These are phyloP conservation scores for Oreochromis grahami DNA, from an alignment of 2,797 vertebrate genomes.

Conservation along the genomic window DNA sequence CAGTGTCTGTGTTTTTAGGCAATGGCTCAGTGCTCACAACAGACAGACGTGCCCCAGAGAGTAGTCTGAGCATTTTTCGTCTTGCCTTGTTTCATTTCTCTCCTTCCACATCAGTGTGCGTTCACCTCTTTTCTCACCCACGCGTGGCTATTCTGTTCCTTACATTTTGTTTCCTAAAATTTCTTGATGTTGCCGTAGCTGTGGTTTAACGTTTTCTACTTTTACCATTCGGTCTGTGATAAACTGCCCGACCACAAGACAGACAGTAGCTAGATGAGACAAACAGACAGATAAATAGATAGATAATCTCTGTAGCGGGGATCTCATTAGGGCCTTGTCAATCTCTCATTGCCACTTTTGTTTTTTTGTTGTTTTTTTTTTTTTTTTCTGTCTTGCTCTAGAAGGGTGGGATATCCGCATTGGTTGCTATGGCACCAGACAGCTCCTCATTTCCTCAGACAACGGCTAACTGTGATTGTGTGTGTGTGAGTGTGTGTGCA, in stretches of 20 bases:
- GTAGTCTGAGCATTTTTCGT: conserved; percentile 12
- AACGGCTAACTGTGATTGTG: conserved; percentile 79
- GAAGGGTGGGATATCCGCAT: conserved; percentile 87
- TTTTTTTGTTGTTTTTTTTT: conserved; percentile 24
- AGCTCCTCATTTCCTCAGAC: conserved; percentile 85
- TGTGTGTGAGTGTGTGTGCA: conserved; percentile 7
- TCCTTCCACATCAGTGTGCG: conserved; percentile 18
- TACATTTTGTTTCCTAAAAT: conserved; percentile 10
- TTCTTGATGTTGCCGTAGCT: not conserved
- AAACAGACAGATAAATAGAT: not conserved
- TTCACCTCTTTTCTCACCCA: conserved; percentile 10
- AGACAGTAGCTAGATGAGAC: not conserved
- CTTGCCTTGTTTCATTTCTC: conserved; percentile 41
- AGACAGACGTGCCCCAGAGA: conserved; percentile 48
- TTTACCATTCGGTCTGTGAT: not conserved
- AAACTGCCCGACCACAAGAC: not conserved
- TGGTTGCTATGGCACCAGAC: conserved; percentile 96
- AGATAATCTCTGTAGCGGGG: conserved; percentile 15
- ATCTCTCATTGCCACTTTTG: conserved; percentile 64
- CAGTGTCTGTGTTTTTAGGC: conserved; percentile 56
- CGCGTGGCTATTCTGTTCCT: not conserved
- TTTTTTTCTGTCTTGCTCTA: conserved; percentile 51
- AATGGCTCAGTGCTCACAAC: conserved; percentile 39
- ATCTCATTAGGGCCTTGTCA: conserved; percentile 64
- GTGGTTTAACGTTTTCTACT: not conserved